Evolutionary conservation across 1,140 invertebrate genomes (phyloP).

Genomic region (Bombus soroeensis): DNA sequence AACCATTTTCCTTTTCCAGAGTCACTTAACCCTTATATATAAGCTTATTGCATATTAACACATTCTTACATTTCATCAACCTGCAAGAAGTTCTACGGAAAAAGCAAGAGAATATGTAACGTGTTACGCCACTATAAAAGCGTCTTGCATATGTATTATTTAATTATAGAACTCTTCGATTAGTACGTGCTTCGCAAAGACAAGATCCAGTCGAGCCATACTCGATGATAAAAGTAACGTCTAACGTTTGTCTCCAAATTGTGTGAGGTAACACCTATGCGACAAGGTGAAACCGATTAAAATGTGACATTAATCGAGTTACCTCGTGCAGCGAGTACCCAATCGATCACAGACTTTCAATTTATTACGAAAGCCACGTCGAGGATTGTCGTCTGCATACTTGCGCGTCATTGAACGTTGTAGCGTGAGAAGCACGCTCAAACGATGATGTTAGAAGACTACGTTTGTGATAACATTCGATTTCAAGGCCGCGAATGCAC

Average conservation of each 20-base stretch:
- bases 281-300: slow-evolving; percentile 30
- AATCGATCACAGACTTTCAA: slow-evolving; percentile 71
- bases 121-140: neutral
- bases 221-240: neutral
- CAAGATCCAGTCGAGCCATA: no score
- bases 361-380: slow-evolving; percentile 71
- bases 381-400: neutral
- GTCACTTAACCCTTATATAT: no score
- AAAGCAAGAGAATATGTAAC: no score
- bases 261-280: neutral
- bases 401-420: neutral
- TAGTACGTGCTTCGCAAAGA: neutral
- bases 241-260: neutral
- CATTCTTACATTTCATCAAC: neutral
- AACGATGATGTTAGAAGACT: slow-evolving; percentile 6
- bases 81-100: neutral
- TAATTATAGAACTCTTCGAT: neutral
- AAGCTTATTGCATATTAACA: neutral
- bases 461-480: slow-evolving; percentile 46
- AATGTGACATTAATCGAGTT: slow-evolving; percentile 37
- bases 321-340: slow-evolving; percentile 13
- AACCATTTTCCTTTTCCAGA: no score
- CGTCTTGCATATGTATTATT: no score
- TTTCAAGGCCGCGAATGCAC: slow-evolving; percentile 50
- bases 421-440: neutral